A percentile compares a stretch with the other conserved stretches of the same genome.
These are phyloP conservation scores for Platycnemis pennipes DNA, from an alignment of 2,888 invertebrate species.

Conservation along the genomic window DNA sequence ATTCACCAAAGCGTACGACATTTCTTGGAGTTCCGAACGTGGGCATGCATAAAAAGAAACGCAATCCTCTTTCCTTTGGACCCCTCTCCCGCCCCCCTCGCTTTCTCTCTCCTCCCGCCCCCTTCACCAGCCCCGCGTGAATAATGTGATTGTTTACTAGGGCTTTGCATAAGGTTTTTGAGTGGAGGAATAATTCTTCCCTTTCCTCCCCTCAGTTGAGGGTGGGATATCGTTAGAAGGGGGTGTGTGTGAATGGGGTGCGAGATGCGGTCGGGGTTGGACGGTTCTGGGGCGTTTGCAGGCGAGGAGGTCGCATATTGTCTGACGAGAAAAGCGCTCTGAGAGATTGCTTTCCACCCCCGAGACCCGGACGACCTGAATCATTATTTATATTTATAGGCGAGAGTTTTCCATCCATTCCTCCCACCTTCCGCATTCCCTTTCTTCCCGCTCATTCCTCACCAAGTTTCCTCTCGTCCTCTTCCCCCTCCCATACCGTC, in stretches of 20 bases:
- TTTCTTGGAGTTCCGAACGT: background rate
- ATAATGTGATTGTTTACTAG: constrained; percentile 58
- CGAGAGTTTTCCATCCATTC: constrained; percentile 67
- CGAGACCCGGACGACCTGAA: constrained; percentile 53
- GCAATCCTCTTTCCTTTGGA: background rate
- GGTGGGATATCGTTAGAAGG: background rate
- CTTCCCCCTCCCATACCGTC: background rate
- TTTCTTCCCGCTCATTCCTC: background rate
- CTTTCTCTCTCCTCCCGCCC: background rate
- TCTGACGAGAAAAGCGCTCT: constrained; percentile 39
- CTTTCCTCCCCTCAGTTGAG: constrained; percentile 25
- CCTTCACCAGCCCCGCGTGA: background rate
- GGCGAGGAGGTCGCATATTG: constrained; percentile 54
- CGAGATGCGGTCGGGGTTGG: background rate
- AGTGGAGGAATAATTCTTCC: constrained; percentile 42
- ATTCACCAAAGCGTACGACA: background rate
- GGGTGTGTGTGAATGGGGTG: background rate
- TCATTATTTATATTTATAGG: constrained; percentile 68
- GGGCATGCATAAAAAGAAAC: constrained; percentile 3
- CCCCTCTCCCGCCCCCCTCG: background rate
- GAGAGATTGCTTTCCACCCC: constrained; percentile 34
- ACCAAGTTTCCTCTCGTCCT: constrained; percentile 6
- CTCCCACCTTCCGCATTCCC: background rate
- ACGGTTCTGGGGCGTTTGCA: background rate
- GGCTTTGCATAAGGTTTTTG: constrained; percentile 60